phyloP scores from a whole-genome alignment of 2,797 vertebrate species.

The Poeciliopsis gracilis region DNA sequence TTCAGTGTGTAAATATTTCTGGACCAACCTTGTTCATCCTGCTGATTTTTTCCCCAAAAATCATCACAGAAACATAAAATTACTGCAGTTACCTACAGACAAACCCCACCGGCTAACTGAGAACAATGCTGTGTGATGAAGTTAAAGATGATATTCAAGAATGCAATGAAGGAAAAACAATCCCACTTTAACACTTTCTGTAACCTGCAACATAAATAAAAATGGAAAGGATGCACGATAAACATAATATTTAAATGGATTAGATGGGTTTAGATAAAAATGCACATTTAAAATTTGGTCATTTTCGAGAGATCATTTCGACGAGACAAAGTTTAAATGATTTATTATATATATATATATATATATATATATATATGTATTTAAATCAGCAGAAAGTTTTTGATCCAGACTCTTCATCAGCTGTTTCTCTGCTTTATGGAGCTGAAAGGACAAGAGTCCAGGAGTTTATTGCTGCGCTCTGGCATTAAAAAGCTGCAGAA shows the following conservation, averaged over 20 bases:
- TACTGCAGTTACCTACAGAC: background rate
- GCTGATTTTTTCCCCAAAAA: background rate
- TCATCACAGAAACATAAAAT: slow-evolving; percentile 4
- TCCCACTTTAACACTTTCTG: background rate
- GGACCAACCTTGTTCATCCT: background rate
- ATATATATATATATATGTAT: background rate
- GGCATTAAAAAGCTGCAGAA: background rate
- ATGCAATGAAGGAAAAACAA: background rate
- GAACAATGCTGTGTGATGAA: background rate
- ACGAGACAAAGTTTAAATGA: background rate
- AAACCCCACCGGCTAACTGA: background rate
- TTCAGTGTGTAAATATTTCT: background rate
- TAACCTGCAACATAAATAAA: background rate
- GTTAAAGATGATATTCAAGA: background rate
- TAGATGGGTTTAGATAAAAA: background rate
- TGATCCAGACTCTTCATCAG: background rate
- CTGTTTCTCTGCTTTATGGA: slow-evolving; percentile 17
- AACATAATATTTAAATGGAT: background rate
- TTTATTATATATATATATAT: background rate
- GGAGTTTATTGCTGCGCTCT: slow-evolving; percentile 20
- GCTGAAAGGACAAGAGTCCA: slow-evolving; percentile 26
- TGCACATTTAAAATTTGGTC: background rate
- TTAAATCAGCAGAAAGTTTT: background rate
- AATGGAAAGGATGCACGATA: background rate
- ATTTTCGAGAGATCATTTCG: background rate